These are phyloP conservation scores for Dipodomys stephensi DNA, from an alignment of 2,113 vertebrate species.

Conservation along the genomic window DNA sequence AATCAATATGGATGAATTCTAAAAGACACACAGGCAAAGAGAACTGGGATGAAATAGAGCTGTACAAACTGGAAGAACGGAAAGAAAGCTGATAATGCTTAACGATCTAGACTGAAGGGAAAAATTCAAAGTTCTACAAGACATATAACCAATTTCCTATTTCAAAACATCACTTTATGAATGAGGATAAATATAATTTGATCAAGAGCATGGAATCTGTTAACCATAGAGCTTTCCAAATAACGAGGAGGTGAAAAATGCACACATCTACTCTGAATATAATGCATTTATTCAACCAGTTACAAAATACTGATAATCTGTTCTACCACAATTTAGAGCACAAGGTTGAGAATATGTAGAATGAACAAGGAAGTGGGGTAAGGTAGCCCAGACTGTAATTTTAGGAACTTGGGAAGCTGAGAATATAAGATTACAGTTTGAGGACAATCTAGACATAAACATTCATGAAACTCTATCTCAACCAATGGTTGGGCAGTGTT, in stretches of 20 bases:
- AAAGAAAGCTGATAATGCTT: background rate
- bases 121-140: background rate
- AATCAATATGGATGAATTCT: background rate
- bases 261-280: background rate
- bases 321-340: background rate
- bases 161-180: conserved; percentile 17
- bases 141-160: background rate
- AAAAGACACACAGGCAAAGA: background rate
- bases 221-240: background rate
- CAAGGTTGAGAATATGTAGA: background rate
- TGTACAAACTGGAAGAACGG: background rate
- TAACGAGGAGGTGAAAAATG: background rate
- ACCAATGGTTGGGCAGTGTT: too few species aligned
- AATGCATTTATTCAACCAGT: background rate
- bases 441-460: too few species aligned
- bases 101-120: background rate
- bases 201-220: background rate
- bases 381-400: too few species aligned
- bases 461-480: too few species aligned
- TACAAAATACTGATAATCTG: background rate
- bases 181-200: conserved; percentile 37
- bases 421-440: too few species aligned
- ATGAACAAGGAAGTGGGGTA: background rate
- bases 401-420: too few species aligned
- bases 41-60: background rate